Evolutionary conservation across 1,140 invertebrate species (phyloP), one percentile per base, ranked within the genome.

Genomic region (Drosophila ogumai): DNA sequence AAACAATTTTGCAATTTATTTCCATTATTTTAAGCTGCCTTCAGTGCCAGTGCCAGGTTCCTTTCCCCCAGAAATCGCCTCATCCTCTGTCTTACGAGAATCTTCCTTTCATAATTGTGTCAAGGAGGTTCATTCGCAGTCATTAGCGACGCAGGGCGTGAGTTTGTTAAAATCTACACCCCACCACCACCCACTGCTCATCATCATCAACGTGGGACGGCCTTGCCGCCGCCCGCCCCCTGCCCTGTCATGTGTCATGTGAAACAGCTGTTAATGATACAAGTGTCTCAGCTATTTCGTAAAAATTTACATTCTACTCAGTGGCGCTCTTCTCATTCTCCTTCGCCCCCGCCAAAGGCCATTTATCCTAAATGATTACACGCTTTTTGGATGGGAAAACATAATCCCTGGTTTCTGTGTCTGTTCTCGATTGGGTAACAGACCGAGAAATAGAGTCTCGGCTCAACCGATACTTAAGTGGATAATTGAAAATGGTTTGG

Each of bases 1-100:
- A 88, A 88, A 75, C 76, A 88, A 88, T 87, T 88, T 82, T 75
- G 80, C 84, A 88, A 88, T 88, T 88, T 88, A 74, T 88, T 86
- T 75, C 76, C 72, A 88, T 88, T 88, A 88, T 88, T 88, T 88
- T 74, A 75, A 88, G 84, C 84, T 81, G 79, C 55, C 81, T 79
- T 65, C 57, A 72, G 54, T 28, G 43, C 4, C 68, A 38, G 73
- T 50, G 44, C 25, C 38, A n/a, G 12, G 12, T n/a, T 38, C 31
- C 25, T n/a, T 17, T 1, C 28, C 28, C 43, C 19, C 58, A 5
- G 7, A 56, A 61, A 74, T 59, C 38, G 54, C 46, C 28, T 6
- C 40, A 22, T 32, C 46, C 22, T 44, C 49, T 41, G 19, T 52
- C 47, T 67, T 19, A 36, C 10, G n/a, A 52, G 66, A 66, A 66